Evolutionary conservation across 2,888 invertebrate species (phyloP), one percentile per base, ranked within the genome.

Genomic region (Leucophora obtusa): DNA sequence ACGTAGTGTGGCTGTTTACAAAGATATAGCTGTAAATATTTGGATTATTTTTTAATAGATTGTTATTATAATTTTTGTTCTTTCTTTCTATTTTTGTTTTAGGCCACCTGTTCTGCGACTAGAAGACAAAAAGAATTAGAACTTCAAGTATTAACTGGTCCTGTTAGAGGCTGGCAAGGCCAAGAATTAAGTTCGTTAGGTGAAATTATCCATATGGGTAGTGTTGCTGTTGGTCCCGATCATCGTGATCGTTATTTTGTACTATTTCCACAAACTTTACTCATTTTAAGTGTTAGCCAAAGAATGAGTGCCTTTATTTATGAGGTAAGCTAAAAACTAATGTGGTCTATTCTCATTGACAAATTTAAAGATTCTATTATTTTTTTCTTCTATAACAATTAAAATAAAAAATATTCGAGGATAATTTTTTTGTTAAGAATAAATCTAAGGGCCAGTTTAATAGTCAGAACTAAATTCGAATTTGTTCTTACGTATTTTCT

Each of bases 131-230:
- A 98, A 90, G 98, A 99, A 91, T 92, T 98, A 84, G 99, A 99
- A 86, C 91, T 98, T 78, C 99, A 99, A 91, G 96, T 99, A 73
- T 92, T 99, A 83, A 96, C 96, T 0, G 97, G 98, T 0, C 96
- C 96, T 59, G 96, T 99, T n/a, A 93, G 96, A 71, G 97, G 96
- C 9, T 98, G 98, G 97, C 97, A 98, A 87, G 97, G 98, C 4
- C 94, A 95, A 89, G 95, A 94, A 86, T 89, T 96, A 59, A 90
- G 89, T 82, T 86, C 89, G 0, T 84, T 91, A 71, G 90, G 98
- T 1, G 97, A 97, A 83, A 96, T 98, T 17, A 91, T 97, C 83
- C 95, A 96, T 87, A 96, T 98, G 94, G 97, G 97, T 60, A 95
- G 97, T 82, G 97, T 98, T 9, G 95, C 96, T 2, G 94, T 97